Conservation (phyloP, 2,888 invertebrate genomes). For the Neoitamus cyanurus region DNA sequence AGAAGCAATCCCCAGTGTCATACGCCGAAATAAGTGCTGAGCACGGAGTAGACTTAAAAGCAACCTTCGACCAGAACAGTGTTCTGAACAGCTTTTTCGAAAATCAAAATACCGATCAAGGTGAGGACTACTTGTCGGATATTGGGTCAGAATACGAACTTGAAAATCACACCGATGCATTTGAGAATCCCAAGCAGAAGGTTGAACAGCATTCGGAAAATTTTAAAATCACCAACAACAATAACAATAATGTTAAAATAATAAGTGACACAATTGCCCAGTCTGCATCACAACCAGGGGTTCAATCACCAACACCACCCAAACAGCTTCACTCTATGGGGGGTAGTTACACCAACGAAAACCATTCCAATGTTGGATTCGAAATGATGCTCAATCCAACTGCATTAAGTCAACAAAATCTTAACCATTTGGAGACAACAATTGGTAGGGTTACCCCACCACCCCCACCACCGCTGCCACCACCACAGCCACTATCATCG, state of each 20-base stretch:
- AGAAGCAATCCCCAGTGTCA: slow-evolving; percentile 62
- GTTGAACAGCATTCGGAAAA: background rate
- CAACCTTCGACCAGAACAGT: slow-evolving; percentile 61
- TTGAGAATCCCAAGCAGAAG: background rate
- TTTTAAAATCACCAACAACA: background rate
- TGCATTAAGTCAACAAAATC: background rate
- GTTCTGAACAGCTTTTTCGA: slow-evolving; percentile 68
- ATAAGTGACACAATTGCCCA: background rate
- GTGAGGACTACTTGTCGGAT: slow-evolving; percentile 12
- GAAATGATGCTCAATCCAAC: slow-evolving; percentile 43
- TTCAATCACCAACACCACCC: background rate
- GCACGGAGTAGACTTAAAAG: slow-evolving; percentile 65
- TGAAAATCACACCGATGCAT: background rate
- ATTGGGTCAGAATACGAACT: slow-evolving; percentile 38
- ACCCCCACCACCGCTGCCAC: background rate
- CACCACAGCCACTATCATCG: background rate
- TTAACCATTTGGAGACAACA: slow-evolving; percentile 25
- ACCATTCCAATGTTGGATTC: background rate
- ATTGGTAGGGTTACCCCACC: background rate
- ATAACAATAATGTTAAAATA: slow-evolving; percentile 9
- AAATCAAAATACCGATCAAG: background rate
- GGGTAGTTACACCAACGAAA: background rate
- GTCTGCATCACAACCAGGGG: background rate
- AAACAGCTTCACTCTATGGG: background rate
- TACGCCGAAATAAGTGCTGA: slow-evolving; percentile 69